Base-by-base conservation (phyloP, 2,797 vertebrate species). In the Enteromius paludinosus region DNA sequence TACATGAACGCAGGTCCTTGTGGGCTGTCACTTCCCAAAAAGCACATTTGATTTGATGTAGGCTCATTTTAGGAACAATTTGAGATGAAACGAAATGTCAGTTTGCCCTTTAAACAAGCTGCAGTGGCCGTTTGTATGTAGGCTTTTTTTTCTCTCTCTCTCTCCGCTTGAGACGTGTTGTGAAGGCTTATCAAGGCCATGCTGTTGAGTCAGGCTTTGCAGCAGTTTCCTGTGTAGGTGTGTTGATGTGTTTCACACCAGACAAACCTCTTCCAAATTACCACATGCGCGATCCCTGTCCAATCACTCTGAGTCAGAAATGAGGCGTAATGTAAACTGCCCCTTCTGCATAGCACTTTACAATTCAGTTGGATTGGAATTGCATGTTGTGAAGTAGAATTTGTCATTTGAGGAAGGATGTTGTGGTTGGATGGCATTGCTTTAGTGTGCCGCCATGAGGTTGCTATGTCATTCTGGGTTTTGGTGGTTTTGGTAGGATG, bases 161-260 rank as follows among this genome's bases (percentile, higher is more conserved):
- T 43, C 49, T n/a, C 41, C 15, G 11, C 78, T 78, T 25, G 6
- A 66, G 45, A 64, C 7, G 4, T 66, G 38, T 78, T 82, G 35
- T 45, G 49, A 61, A 45, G 35, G 49, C 25, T 75, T 43, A 35
- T 82, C 69, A 61, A 61, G 61, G 68, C 56, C 47, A 10, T 5
- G 33, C 59, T 54, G 74, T 85, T 85, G 66, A 78, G 59, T 79
- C 80, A 83, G 76, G 81, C 81, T 45, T 79, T 35, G 38, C 64
- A 80, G 20, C 71, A 25, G 64, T 83, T 83, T 75, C 25, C 54
- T 86, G 81, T 86, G 84, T 86, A 80, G 84, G 81, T 80, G 81
- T 80, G 28, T 20, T 70, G 70, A 79, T 52, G 76, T 30, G 35
- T 52, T 81, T 80, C 41, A 30, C 77, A 74, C 35, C 33, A 81